Evolutionary conservation across 92 coral and sea anemone species (phyloP).

Genomic region (Zoanthus solanderi): DNA sequence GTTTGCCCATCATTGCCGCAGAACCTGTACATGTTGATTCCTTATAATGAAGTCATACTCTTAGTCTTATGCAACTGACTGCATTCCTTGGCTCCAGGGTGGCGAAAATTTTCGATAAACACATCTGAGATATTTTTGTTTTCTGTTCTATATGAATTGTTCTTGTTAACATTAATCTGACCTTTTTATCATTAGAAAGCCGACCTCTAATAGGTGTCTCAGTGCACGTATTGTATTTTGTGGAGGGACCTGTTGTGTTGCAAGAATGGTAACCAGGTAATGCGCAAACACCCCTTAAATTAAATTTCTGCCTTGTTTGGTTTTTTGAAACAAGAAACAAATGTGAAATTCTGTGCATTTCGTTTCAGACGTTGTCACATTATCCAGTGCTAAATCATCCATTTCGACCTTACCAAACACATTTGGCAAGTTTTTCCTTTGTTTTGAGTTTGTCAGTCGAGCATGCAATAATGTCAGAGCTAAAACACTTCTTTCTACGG

Average conservation of each 20-base stretch:
- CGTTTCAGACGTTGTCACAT: slow-evolving; percentile 6
- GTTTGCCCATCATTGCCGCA: background rate
- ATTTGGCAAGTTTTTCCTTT: background rate
- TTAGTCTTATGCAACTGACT: background rate
- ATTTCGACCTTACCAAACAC: background rate
- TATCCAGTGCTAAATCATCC: slow-evolving; percentile 7
- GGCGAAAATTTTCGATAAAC: background rate
- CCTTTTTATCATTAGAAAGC: background rate
- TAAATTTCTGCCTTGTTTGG: slow-evolving; percentile 27
- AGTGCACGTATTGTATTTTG: background rate
- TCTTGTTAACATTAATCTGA: slow-evolving; percentile 4
- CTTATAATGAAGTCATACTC: slow-evolving; percentile 1
- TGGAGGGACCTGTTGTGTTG: background rate
- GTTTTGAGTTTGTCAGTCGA: background rate
- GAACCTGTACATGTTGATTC: background rate
- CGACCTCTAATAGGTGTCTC: background rate
- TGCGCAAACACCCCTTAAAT: background rate
- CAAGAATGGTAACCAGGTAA: background rate
- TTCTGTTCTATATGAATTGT: background rate
- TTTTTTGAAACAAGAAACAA: background rate
- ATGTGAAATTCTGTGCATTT: slow-evolving; percentile 11
- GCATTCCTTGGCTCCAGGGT: slow-evolving; percentile 42
- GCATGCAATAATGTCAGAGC: background rate
- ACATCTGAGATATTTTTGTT: slow-evolving; percentile 25
- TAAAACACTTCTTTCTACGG: background rate